phyloP scores from a whole-genome alignment of 1,140 invertebrate genomes.

The Trypoxylus dichotomus region DNA sequence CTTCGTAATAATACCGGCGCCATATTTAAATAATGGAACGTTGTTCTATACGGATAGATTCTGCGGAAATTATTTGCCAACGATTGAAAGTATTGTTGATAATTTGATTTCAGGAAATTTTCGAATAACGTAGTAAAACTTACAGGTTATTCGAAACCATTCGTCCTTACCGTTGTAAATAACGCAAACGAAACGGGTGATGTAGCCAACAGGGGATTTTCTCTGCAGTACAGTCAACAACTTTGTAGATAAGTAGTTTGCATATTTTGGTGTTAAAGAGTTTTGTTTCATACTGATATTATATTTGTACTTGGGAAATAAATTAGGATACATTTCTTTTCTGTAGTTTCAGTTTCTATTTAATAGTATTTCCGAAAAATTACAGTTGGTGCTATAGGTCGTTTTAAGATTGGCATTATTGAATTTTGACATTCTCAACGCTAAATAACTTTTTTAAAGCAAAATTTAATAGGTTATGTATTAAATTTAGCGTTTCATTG shows the following conservation, averaged over 20 bases:
- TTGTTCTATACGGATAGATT: constrained; percentile 64
- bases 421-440: too few relatives aligned
- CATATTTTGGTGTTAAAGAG: too few relatives aligned
- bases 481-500: not conserved
- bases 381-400: too few relatives aligned
- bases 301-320: too few relatives aligned
- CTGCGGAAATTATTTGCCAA: constrained; percentile 70
- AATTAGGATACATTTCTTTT: too few relatives aligned
- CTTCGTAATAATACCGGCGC: constrained; percentile 75
- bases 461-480: too few relatives aligned
- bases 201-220: constrained; percentile 73
- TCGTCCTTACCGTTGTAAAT: constrained; percentile 72
- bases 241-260: constrained; percentile 55
- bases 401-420: too few relatives aligned
- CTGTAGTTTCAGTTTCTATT: too few relatives aligned
- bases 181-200: constrained; percentile 59
- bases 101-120: constrained; percentile 24
- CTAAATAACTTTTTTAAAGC: too few relatives aligned
- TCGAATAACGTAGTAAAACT: constrained; percentile 37
- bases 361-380: too few relatives aligned
- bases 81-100: constrained; percentile 61
- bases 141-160: constrained; percentile 67
- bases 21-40: constrained; percentile 48
- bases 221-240: constrained; percentile 67
- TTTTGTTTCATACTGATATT: too few relatives aligned